A percentile compares a stretch with the other conserved stretches of the same genome.
These are phyloP conservation scores for Myotis yumanensis DNA, from an alignment of 2,113 vertebrate genomes.

Conservation along the genomic window DNA sequence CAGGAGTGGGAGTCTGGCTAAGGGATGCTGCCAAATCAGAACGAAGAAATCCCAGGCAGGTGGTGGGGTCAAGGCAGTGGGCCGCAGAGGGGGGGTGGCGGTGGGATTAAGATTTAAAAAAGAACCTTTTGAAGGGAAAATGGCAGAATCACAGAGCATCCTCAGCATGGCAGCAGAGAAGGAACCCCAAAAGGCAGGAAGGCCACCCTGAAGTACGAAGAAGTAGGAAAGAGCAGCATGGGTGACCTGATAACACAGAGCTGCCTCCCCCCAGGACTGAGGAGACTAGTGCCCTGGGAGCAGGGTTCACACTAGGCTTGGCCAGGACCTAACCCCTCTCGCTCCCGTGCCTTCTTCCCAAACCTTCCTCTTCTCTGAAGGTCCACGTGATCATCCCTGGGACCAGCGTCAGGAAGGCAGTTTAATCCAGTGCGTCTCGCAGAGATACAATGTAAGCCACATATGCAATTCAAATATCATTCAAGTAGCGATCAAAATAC, in stretches of 20 bases:
- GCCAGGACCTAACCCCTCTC: not conserved
- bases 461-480: not conserved
- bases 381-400: not conserved
- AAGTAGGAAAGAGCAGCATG: not conserved
- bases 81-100: not conserved
- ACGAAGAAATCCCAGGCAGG: not conserved
- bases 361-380: not conserved
- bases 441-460: not conserved
- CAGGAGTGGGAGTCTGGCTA: not conserved
- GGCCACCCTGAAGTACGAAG: not conserved
- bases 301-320: too few species aligned
- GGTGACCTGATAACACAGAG: not conserved
- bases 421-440: not conserved
- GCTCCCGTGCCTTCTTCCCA: not conserved
- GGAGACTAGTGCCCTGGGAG: not conserved
- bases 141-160: not conserved
- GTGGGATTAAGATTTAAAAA: not conserved
- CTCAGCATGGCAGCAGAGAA: not conserved
- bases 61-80: not conserved
- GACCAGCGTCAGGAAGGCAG: not conserved
- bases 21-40: not conserved
- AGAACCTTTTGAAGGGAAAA: not conserved
- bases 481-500: not conserved
- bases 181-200: not conserved
- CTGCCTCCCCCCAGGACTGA: not conserved